These are phyloP conservation scores for Anguilla megastoma DNA, from an alignment of 2,797 vertebrate species.

Conservation along the genomic window DNA sequence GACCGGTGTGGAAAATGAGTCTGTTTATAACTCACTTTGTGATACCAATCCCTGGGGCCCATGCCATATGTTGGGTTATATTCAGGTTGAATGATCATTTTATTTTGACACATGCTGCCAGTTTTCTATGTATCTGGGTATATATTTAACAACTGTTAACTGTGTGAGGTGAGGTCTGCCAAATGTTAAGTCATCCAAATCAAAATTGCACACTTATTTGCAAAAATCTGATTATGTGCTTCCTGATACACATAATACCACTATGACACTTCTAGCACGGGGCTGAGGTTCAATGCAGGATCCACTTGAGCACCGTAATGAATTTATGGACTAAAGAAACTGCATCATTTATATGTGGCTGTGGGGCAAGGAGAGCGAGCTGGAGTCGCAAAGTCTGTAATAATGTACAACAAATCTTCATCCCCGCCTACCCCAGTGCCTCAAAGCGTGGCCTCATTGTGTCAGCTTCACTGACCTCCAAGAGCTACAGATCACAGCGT, in stretches of 20 bases:
- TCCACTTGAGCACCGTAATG: neutral
- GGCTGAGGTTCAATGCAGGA: neutral
- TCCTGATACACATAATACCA: neutral
- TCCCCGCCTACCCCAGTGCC: neutral
- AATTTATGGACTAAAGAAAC: neutral
- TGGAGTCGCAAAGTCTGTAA: neutral
- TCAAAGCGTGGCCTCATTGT: neutral
- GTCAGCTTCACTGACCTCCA: neutral
- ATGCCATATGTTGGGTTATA: neutral
- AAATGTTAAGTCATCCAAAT: neutral
- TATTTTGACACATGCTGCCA: neutral
- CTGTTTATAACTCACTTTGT: neutral
- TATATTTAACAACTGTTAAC: neutral
- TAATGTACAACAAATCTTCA: neutral
- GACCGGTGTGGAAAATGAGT: neutral
- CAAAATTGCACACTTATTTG: neutral
- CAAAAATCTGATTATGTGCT: neutral
- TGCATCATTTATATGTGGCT: neutral
- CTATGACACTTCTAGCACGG: neutral
- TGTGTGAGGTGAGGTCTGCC: constrained; percentile 5
- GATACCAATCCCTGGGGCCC: neutral
- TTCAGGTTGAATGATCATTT: neutral
- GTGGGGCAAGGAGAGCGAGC: neutral
- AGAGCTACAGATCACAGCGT: neutral
- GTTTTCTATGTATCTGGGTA: neutral